A percentile compares a stretch with the other conserved stretches of the same genome.
These are phyloP conservation scores for Cryptomyrus ogoouensis DNA, from an alignment of 2,113 vertebrate genomes.

Conservation along the genomic window DNA sequence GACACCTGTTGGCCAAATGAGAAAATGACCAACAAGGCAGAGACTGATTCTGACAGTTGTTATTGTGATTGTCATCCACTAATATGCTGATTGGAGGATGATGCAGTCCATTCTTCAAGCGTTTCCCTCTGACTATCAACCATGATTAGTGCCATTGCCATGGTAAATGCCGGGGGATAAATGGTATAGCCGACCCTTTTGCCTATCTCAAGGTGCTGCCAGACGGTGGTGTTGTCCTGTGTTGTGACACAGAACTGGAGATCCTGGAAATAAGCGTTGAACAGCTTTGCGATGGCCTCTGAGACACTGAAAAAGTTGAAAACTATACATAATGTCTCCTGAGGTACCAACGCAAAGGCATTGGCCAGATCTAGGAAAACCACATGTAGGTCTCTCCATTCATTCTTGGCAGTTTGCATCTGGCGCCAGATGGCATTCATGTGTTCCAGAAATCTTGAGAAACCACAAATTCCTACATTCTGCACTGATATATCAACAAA, in stretches of 20 bases:
- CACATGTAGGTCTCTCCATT: neutral
- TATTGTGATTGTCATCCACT: constrained; percentile 21
- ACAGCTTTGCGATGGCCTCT: neutral
- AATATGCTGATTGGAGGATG: constrained; percentile 17
- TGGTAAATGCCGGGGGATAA: constrained; percentile 19
- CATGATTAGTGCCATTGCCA: constrained; percentile 13
- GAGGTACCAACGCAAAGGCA: neutral
- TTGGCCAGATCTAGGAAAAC: neutral
- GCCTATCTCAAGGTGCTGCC: neutral
- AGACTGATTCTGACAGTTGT: too few relatives aligned
- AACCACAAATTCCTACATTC: too few relatives aligned
- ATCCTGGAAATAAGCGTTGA: constrained; percentile 16
- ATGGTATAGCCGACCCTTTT: neutral
- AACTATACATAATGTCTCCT: neutral
- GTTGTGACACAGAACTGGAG: neutral
- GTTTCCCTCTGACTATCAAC: constrained; percentile 18
- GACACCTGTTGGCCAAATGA: neutral
- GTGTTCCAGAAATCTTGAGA: too few relatives aligned
- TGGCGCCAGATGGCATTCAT: neutral
- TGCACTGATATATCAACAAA: too few relatives aligned
- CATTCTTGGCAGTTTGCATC: neutral
- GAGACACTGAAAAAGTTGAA: neutral
- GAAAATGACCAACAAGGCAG: neutral
- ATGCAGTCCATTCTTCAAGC: neutral
- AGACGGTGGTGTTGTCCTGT: neutral